Percentiles rank a stretch among this genome's conserved stretches.
phyloP scores from a whole-genome alignment of 1,140 invertebrate species.

The Apis florea region DNA sequence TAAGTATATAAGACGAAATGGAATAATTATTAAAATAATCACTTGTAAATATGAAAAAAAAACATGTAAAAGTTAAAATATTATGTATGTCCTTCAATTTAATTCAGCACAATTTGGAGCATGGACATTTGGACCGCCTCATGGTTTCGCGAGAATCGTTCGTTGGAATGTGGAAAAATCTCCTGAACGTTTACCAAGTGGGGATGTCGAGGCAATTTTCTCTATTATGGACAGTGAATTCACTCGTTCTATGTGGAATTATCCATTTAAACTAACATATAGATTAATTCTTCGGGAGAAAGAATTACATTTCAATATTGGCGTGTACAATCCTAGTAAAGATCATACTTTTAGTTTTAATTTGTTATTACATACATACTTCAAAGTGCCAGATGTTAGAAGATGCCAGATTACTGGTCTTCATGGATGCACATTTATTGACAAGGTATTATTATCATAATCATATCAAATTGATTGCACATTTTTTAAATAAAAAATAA shows the following conservation, averaged over 20 bases:
- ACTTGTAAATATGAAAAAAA: not conserved
- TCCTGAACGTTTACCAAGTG: slow-evolving; percentile 91
- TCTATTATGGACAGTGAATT: slow-evolving; percentile 95
- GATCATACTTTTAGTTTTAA: slow-evolving; percentile 95
- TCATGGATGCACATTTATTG: slow-evolving; percentile 94
- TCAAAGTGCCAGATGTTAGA: slow-evolving; percentile 96
- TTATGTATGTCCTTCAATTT: slow-evolving; percentile 52
- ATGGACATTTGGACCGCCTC: slow-evolving; percentile 95
- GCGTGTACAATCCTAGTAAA: slow-evolving; percentile 94
- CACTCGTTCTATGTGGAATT: slow-evolving; percentile 96
- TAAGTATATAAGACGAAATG: slow-evolving; percentile 83
- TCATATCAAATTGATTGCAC: not conserved
- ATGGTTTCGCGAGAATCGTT: slow-evolving; percentile 95
- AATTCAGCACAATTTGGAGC: slow-evolving; percentile 94
- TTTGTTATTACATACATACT: slow-evolving; percentile 95
- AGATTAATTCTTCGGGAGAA: slow-evolving; percentile 93
- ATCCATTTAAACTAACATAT: slow-evolving; percentile 93
- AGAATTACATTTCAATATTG: slow-evolving; percentile 95
- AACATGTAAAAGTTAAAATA: not conserved
- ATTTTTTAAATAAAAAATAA: not conserved
- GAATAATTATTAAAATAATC: not conserved
- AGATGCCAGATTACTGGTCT: slow-evolving; percentile 94
- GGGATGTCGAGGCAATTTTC: slow-evolving; percentile 95
- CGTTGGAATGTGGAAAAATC: slow-evolving; percentile 94
- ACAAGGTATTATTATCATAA: slow-evolving; percentile 86